These are phyloP conservation scores for Colistium nudipinnis DNA, from an alignment of 2,113 vertebrate species.

Conservation along the genomic window DNA sequence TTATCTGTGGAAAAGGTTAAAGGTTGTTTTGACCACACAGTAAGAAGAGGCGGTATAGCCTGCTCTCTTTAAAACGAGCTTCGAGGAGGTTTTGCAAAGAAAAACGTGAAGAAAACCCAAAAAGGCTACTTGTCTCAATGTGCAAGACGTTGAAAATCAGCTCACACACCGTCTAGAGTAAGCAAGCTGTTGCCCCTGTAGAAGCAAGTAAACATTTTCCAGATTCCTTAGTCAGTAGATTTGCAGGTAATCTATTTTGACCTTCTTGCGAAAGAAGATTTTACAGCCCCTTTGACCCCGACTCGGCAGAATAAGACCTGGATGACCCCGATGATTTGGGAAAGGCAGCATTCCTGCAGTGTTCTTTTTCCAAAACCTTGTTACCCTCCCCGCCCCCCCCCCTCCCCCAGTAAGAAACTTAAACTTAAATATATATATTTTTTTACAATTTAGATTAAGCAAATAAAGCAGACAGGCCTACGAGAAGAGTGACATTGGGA, in stretches of 20 bases:
- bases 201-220: neutral
- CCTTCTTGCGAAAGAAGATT: neutral
- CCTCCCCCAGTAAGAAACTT: no score
- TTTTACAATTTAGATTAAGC: neutral
- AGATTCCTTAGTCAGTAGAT: neutral
- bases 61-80: neutral
- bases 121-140: neutral
- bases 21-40: neutral
- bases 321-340: no score
- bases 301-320: neutral
- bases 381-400: no score
- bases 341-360: no score
- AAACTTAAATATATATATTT: no score
- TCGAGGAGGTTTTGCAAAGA: neutral
- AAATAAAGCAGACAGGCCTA: neutral
- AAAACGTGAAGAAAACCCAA: neutral
- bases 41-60: neutral
- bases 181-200: no score
- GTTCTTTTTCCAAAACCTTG: no score
- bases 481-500: neutral
- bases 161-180: no score
- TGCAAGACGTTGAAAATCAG: neutral
- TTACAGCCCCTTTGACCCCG: neutral
- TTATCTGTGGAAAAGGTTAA: constrained; percentile 5
- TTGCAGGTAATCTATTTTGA: neutral